phyloP scores from a whole-genome alignment of 2,797 vertebrate genomes.

The Nothura maculosa region DNA sequence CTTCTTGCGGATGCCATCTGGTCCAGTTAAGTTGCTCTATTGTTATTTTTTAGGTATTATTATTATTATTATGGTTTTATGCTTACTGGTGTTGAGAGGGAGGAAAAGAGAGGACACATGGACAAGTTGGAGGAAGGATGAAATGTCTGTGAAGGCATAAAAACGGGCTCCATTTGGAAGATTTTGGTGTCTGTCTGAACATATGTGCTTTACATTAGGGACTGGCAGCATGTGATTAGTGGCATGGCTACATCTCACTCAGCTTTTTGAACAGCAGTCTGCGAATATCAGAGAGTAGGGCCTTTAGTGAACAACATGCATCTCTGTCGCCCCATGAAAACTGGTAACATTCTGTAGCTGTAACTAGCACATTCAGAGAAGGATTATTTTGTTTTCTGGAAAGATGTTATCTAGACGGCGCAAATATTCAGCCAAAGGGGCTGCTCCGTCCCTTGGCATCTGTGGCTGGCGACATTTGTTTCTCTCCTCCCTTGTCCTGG shows the following conservation, averaged over 20 bases:
- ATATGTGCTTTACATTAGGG: background rate
- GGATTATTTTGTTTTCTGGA: background rate
- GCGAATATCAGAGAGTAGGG: background rate
- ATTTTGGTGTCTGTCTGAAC: background rate
- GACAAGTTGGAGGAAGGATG: slow-evolving; percentile 12
- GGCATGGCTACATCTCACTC: background rate
- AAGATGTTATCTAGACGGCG: background rate
- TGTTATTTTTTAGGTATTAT: background rate
- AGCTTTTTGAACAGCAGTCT: background rate
- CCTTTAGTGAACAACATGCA: background rate
- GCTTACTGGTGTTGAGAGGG: background rate
- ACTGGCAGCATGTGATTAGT: background rate
- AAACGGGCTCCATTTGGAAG: background rate
- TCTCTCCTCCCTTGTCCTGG: background rate
- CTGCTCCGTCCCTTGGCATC: background rate
- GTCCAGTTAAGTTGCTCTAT: slow-evolving; percentile 26
- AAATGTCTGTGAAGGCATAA: slow-evolving; percentile 20
- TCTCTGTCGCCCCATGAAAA: background rate
- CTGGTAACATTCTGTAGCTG: background rate
- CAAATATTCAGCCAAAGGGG: background rate
- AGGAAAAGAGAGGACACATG: slow-evolving; percentile 1
- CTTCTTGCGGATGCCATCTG: slow-evolving; percentile 35
- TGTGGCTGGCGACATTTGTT: background rate
- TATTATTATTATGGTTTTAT: slow-evolving; percentile 3
- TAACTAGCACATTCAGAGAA: background rate